phyloP scores from a whole-genome alignment of 2,888 invertebrate species.

The Alsophila aescularia region DNA sequence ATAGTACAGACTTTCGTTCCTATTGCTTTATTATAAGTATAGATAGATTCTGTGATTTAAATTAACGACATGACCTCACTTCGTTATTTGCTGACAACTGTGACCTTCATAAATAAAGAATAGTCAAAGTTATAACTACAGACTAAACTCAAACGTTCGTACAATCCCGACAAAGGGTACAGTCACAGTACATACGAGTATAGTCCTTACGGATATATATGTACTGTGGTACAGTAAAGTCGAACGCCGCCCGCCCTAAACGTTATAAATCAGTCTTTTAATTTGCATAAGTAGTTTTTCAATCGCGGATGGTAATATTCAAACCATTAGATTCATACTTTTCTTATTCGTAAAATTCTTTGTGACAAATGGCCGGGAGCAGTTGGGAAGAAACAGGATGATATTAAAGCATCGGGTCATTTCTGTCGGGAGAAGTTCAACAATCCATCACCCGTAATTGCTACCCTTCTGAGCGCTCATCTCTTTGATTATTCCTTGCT shows the following conservation, averaged over 20 bases:
- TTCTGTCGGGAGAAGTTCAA: constrained; percentile 64
- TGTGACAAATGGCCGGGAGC: constrained; percentile 66
- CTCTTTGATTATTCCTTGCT: constrained; percentile 66
- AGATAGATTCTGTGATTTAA: too few species aligned
- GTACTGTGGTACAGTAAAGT: too few species aligned
- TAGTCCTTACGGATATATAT: too few species aligned
- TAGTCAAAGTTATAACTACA: constrained; percentile 15
- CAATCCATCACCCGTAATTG: constrained; percentile 78
- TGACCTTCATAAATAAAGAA: constrained; percentile 22
- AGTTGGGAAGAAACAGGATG: constrained; percentile 65
- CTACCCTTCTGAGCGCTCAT: constrained; percentile 64
- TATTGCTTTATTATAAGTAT: too few species aligned
- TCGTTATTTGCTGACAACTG: not conserved
- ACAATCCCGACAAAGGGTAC: constrained; percentile 19
- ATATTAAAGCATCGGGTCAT: constrained; percentile 72
- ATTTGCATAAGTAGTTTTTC: constrained; percentile 31
- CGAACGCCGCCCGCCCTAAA: constrained; percentile 1
- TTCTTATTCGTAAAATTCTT: constrained; percentile 40
- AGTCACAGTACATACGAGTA: too few species aligned
- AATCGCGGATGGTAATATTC: constrained; percentile 26
- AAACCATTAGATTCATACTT: constrained; percentile 28
- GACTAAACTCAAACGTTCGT: constrained; percentile 8
- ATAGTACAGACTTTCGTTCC: too few species aligned
- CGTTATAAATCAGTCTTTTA: constrained; percentile 25
- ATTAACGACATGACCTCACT: too few species aligned